Conservation (phyloP, 2,113 vertebrate genomes). For the Lophotis ruficrista region DNA sequence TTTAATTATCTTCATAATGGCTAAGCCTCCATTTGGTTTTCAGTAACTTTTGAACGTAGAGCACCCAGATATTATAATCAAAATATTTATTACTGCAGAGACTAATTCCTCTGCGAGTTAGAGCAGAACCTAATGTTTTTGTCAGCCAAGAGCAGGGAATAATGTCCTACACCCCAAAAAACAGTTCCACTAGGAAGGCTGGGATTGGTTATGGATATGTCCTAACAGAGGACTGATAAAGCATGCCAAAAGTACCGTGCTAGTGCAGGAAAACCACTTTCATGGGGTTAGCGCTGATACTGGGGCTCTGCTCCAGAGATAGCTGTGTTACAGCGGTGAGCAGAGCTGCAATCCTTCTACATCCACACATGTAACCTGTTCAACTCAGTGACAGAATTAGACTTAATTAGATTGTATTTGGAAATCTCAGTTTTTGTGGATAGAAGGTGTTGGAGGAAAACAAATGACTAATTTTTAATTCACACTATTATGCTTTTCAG, state of each 20-base stretch:
- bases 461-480: not conserved
- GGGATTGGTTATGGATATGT: not conserved
- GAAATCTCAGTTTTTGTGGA: not conserved
- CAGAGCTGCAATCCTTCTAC: not conserved
- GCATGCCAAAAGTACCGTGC: not conserved
- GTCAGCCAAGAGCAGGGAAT: not conserved
- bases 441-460: not conserved
- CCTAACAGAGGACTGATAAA: not conserved
- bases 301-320: not conserved
- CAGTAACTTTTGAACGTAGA: not conserved
- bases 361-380: not conserved
- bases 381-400: not conserved
- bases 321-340: not conserved
- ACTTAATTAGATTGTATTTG: not conserved
- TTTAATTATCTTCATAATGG: not conserved
- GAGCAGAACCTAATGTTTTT: not conserved
- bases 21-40: not conserved
- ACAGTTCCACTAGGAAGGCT: not conserved
- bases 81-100: not conserved
- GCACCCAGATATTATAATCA: not conserved
- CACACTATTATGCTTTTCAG: not conserved
- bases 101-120: not conserved
- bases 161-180: not conserved
- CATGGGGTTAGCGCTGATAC: not conserved
- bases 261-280: not conserved